Conservation (phyloP, 2,797 vertebrate genomes). For the Amblyraja radiata region DNA sequence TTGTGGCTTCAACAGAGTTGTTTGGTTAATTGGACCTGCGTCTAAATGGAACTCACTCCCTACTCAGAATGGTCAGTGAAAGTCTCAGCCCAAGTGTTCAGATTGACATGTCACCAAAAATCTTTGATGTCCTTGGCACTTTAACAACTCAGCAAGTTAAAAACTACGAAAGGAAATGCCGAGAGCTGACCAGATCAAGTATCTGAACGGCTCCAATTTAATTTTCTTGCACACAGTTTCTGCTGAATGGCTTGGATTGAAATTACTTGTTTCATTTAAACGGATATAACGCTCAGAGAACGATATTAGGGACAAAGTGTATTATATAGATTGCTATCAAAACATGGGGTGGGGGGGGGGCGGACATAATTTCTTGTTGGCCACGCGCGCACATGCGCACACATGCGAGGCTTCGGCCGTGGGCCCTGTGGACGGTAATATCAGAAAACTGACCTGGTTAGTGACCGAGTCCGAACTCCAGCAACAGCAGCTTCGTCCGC, state of each 20-base stretch:
- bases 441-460: no score
- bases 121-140: neutral
- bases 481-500: no score
- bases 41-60: neutral
- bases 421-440: no score
- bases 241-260: neutral
- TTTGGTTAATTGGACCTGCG: neutral
- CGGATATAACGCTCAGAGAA: neutral
- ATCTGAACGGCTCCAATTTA: neutral
- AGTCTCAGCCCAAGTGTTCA: neutral
- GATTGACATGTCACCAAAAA: neutral
- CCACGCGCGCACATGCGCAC: no score
- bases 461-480: no score
- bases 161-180: neutral
- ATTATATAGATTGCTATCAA: neutral
- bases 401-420: no score
- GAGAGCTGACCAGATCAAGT: no score
- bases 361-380: no score
- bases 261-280: neutral
- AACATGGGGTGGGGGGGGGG: no score
- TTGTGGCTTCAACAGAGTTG: neutral
- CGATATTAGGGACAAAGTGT: neutral
- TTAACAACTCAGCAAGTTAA: neutral
- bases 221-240: neutral
- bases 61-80: neutral